Base-by-base conservation (phyloP, 1,140 invertebrate genomes). In the Drosophila ogumai region DNA sequence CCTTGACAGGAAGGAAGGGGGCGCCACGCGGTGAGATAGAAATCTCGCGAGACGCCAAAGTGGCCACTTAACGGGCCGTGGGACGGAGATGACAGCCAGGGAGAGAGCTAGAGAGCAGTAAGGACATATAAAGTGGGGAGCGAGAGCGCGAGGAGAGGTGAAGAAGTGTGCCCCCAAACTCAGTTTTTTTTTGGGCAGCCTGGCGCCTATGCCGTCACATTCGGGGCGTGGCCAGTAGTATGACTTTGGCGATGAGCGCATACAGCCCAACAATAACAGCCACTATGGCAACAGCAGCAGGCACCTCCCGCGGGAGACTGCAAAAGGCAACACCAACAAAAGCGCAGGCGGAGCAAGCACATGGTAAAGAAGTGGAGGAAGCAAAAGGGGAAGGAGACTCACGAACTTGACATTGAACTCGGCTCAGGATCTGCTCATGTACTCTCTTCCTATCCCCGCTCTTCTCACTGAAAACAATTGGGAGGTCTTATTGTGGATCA, bases 371-470 rank as follows among this genome's bases (percentile, higher is more conserved):
- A 46, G 41, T 3, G 19, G 46, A 32, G 34, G 41, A 38, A 46
- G 38, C 13, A 34, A 15, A 28, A 17, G 38, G 12, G 17, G 46
- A 41, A 34, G 52, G 13, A 15, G 17, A 15, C 44, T 58, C 73
- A 69, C 63, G 78, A 81, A 81, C 82, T 86, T 85, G 82, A 86
- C 82, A 86, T 86, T 85, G 81, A 81, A 81, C 38, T 44, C 38
- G 32, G 34, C 50, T 54, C 47, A 44, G 32, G 43, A 46, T 46
- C 41, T 12, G 32, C 6, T 31, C 46, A 22, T 52, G 9, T 15
- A 25, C 10, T 8, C 12, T 25, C 31, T 50, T 6, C 25, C 6
- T 17, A 8, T 7, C 8, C 9, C 34, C 22, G 15, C 3, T 43
- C 55, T 15, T 31, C 1, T 2, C 52, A 38, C 52, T 55, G 13